Evolutionary conservation across 2,113 vertebrate genomes (phyloP), one percentile per base, ranked within the genome.

Genomic region (Pseudorhombus dupliciocellatus): DNA sequence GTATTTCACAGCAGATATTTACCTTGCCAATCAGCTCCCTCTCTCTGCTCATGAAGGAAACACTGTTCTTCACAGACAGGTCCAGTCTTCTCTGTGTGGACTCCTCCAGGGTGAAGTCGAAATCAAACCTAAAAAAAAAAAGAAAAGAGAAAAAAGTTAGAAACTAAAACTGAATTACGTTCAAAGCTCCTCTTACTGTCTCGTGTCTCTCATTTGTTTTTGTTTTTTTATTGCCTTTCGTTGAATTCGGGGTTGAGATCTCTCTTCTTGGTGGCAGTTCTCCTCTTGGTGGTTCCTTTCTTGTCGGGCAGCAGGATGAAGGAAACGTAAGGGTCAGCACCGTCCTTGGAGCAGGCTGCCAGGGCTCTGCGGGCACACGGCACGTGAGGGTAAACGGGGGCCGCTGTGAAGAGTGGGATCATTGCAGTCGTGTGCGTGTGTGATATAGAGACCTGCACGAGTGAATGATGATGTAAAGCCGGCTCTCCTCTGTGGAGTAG

Each of bases 1-100:
- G 6, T 46, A 46, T 46, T 16, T 46, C 42, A 16, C 14, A 46
- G 18, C 5, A 46, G 59, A 54, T 10, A n/a, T 86, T 20, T 34
- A 97, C 96, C 94, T 96, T 97, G 61, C 96, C 96, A 25, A 97
- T 91, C 15, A 93, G 88, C 85, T 98, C 96, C 59, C 87, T 94
- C 74, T 96, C 96, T 77, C 96, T 89, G 30, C 96, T 95, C 94
- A 97, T 95, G 86, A 98, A 97, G 73, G 96, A 96, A 46, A 93
- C 90, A 1, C 81, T 94, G 80, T 96, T 95, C 87, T 97, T 98
- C 71, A 98, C 95, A 0, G 94, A 94, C 51, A 96, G 86, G 26
- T 98, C 95, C 75, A 98, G 89, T 84, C 87, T 93, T 66, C 92
- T 93, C 75, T 92, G 92, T 0, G 70, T 69, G 24, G 91, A 93